A percentile compares a stretch with the other conserved stretches of the same genome.
Conservation (phyloP, 2,888 invertebrate genomes). For the Andrena haemorrhoa region DNA sequence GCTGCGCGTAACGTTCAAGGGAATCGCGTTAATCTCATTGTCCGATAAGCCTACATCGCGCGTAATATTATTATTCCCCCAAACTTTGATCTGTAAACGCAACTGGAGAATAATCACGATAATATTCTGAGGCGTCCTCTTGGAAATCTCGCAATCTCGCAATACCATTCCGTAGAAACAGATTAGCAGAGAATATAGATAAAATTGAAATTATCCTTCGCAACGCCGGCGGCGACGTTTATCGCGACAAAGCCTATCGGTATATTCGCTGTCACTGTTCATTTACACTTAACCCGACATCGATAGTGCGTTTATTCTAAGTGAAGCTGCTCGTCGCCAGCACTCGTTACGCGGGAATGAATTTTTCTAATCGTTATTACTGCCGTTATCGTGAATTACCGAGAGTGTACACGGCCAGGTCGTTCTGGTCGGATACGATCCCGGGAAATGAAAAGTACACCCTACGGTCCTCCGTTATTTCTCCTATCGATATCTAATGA, state of each 20-base stretch:
- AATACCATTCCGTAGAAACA: background rate
- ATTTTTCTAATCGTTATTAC: constrained; percentile 23
- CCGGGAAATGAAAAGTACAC: constrained; percentile 63
- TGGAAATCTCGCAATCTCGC: background rate
- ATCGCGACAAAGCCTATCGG: background rate
- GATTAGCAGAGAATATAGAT: background rate
- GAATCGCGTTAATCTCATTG: background rate
- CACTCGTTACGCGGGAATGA: constrained; percentile 3
- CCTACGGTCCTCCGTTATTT: constrained; percentile 28
- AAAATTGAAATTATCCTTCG: background rate
- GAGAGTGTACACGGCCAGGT: constrained; percentile 7
- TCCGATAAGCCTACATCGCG: background rate
- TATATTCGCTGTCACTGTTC: background rate
- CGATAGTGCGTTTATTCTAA: background rate
- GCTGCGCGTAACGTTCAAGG: background rate
- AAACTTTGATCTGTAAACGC: background rate
- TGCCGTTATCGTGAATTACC: constrained; percentile 25
- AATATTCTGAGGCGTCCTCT: background rate
- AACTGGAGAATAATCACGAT: background rate
- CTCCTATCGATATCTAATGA: constrained; percentile 66
- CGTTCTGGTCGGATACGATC: constrained; percentile 28
- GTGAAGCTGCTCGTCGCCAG: background rate
- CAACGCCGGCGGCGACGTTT: background rate
- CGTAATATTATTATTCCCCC: background rate
- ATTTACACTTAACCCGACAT: background rate